phyloP scores from a whole-genome alignment of 2,888 invertebrate species.

The Sceliomorpha sp. region DNA sequence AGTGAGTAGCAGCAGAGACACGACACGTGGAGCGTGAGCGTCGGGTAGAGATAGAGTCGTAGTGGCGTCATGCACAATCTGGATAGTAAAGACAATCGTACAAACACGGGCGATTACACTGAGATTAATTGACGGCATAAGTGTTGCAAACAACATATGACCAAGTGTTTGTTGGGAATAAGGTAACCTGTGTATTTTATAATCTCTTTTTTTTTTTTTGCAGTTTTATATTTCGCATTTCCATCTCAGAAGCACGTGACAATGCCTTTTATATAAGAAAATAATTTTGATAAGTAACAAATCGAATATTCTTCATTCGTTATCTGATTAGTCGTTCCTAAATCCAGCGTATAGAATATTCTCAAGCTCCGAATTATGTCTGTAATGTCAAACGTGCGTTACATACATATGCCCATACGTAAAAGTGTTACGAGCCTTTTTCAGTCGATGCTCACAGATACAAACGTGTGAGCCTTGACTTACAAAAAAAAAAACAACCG shows the following conservation, averaged over 20 bases:
- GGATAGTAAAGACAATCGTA: no score
- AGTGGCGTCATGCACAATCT: no score
- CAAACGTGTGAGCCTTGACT: slow-evolving; percentile 29
- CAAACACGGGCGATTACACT: no score
- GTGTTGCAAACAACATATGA: no score
- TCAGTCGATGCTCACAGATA: slow-evolving; percentile 27
- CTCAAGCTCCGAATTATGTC: slow-evolving; percentile 10
- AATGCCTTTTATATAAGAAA: neutral
- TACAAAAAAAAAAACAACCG: slow-evolving; percentile 44
- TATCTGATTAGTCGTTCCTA: neutral
- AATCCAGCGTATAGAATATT: slow-evolving; percentile 7
- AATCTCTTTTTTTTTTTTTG: neutral
- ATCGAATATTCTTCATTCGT: slow-evolving; percentile 24
- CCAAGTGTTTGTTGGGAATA: no score
- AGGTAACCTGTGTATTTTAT: no score
- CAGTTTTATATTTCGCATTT: no score
- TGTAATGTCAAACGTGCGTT: slow-evolving; percentile 35
- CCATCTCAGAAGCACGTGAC: no score
- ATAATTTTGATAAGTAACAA: slow-evolving; percentile 6
- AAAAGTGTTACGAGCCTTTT: slow-evolving; percentile 2
- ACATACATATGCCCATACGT: slow-evolving; percentile 44
- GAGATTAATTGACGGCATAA: no score
- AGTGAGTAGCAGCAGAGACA: slow-evolving; percentile 13
- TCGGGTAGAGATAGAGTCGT: no score
- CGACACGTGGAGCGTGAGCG: no score